Evolutionary conservation across 2,888 invertebrate species (phyloP), one percentile per base, ranked within the genome.

Genomic region (Chaitophorus viminalis): DNA sequence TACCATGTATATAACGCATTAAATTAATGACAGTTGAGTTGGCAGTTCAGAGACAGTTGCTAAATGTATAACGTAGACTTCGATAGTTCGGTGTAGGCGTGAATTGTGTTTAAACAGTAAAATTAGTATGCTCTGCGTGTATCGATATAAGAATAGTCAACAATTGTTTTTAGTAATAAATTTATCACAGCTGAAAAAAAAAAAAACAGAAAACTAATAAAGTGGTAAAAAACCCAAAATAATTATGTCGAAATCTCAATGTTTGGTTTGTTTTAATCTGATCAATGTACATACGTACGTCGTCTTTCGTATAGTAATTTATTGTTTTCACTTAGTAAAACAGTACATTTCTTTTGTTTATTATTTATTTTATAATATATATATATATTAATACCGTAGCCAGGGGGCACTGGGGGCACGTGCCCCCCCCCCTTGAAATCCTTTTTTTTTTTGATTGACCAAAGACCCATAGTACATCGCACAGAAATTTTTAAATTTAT

Each of bases 221-320:
- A 79, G 18, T n/a, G 36, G 78, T 36, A 79, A 60, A n/a, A 60
- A 79, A 9, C 78, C 33, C 60, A 65, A 79, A 79, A 79, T 79
- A 79, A 79, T 36, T n/a, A 36, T 79, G 25, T 36, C 4, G 54
- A 25, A 25, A 78, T 78, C 33, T 60, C 60, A 65, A 36, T 60
- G 33, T 79, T 60, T 33, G 25, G 78, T 79, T 79, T 8, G 60
- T 79, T 79, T 79, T 79, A 79, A 79, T 79, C 78, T 36, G 60
- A 79, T 78, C 78, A 18, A 60, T 31, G 18, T 29, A 21, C 11
- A 5, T 6, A 3, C n/a, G n/a, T n/a, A n/a, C n/a, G n/a, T n/a
- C n/a, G n/a, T n/a, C n/a, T n/a, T n/a, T n/a, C n/a, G 46, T 60
- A 36, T 79, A 36, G 18, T 79, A 65, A 79, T 79, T 79, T 65